phyloP scores from a whole-genome alignment of 23 tunicate species.

The Halocynthia aurantium region DNA sequence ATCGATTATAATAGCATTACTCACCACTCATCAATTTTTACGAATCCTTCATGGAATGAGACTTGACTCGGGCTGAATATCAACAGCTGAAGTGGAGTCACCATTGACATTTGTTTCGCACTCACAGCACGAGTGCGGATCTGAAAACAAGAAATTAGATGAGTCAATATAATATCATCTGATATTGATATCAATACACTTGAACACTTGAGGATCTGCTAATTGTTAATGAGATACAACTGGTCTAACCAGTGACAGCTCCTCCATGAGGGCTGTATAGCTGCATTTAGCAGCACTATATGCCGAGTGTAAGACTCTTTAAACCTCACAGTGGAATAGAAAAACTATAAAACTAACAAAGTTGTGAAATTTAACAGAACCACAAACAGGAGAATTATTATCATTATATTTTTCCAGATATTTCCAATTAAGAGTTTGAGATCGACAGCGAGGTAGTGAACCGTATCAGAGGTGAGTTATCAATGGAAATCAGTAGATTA shows the following conservation, averaged over 20 bases:
- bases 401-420: too few relatives aligned
- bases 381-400: too few relatives aligned
- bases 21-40: constrained; percentile 88
- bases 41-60: constrained; percentile 51
- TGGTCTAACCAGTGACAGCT: not conserved
- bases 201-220: not conserved
- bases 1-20: not conserved
- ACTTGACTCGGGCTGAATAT: constrained; percentile 59
- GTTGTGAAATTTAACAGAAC: too few relatives aligned
- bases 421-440: too few relatives aligned
- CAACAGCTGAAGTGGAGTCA: constrained; percentile 78
- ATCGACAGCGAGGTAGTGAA: too few relatives aligned
- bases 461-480: too few relatives aligned
- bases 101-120: constrained; percentile 88
- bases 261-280: not conserved
- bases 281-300: too few relatives aligned
- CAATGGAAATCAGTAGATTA: too few relatives aligned
- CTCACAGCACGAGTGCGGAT: constrained; percentile 86
- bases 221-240: not conserved
- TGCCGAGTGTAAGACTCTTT: too few relatives aligned
- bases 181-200: too few relatives aligned
- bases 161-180: too few relatives aligned
- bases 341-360: not conserved
- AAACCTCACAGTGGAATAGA: not conserved
- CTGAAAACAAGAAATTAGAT: constrained; percentile 23